Conservation (phyloP, 2,113 vertebrate species). For the Thymallus thymallus region DNA sequence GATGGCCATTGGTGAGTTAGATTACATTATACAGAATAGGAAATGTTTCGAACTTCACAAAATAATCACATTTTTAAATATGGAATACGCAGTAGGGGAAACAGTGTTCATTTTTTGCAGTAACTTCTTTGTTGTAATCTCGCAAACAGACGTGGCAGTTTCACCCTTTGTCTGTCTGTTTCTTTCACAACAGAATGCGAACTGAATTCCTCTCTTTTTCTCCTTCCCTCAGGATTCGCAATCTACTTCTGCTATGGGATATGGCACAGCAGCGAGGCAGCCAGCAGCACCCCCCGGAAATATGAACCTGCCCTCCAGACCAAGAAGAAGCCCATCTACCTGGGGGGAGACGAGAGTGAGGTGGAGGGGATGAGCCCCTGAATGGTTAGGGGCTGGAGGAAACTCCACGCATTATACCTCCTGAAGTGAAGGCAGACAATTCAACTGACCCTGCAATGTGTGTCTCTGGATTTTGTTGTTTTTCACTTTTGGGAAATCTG, state of each 20-base stretch:
- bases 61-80: too few relatives aligned
- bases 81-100: too few relatives aligned
- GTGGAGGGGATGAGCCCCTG: slow-evolving; percentile 61
- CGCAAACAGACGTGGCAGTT: not conserved
- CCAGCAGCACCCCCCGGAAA: slow-evolving; percentile 49
- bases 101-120: too few relatives aligned
- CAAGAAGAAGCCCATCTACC: slow-evolving; percentile 73
- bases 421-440: slow-evolving; percentile 45
- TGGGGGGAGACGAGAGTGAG: slow-evolving; percentile 58
- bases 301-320: slow-evolving; percentile 50
- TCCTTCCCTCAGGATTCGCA: slow-evolving; percentile 74
- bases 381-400: not conserved
- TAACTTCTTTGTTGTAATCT: not conserved
- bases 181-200: not conserved
- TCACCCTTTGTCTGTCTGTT: not conserved
- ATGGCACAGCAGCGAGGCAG: slow-evolving; percentile 79
- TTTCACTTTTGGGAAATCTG: not conserved
- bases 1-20: slow-evolving; percentile 81
- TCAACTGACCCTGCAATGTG: slow-evolving; percentile 18
- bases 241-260: slow-evolving; percentile 93
- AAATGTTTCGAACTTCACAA: too few relatives aligned
- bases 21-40: not conserved
- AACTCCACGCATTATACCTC: slow-evolving; percentile 49
- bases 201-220: not conserved
- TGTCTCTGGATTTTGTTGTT: slow-evolving; percentile 15